A percentile compares a stretch with the other conserved stretches of the same genome.
phyloP scores from a whole-genome alignment of 2,888 invertebrate species.

The Dolichopus griseipennis region DNA sequence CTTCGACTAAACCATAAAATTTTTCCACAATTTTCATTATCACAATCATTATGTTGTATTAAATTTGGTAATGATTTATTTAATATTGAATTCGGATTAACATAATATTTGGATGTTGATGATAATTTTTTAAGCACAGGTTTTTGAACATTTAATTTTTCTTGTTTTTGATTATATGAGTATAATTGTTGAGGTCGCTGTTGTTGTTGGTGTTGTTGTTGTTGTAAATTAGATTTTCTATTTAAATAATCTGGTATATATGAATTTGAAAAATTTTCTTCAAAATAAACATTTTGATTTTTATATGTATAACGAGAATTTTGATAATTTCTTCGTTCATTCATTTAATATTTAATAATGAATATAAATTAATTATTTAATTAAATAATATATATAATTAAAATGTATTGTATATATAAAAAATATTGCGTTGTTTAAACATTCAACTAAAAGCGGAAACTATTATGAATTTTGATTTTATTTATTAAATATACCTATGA shows the following conservation, averaged over 20 bases:
- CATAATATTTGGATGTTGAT: not conserved
- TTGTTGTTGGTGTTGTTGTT: constrained; percentile 19
- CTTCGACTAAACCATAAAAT: constrained; percentile 37
- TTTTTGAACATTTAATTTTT: constrained; percentile 8
- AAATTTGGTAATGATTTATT: constrained; percentile 16
- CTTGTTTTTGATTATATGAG: constrained; percentile 14
- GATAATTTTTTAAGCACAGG: not conserved
- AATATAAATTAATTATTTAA: too few species aligned
- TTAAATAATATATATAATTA: too few species aligned
- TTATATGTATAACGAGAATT: not conserved
- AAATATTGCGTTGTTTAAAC: not conserved
- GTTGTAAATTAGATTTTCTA: not conserved
- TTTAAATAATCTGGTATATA: constrained; percentile 12
- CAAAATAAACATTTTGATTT: constrained; percentile 1
- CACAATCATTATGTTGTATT: constrained; percentile 29
- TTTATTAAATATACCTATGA: not conserved
- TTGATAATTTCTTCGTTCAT: not conserved
- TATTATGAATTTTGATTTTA: not conserved
- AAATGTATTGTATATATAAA: too few species aligned
- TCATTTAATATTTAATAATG: not conserved
- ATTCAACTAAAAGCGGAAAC: not conserved
- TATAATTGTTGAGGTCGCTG: constrained; percentile 16
- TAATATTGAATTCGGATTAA: not conserved
- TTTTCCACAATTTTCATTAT: constrained; percentile 40
- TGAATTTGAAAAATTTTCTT: not conserved